Conservation (phyloP, 2,113 vertebrate species). For the Neomonachus schauinslandi region DNA sequence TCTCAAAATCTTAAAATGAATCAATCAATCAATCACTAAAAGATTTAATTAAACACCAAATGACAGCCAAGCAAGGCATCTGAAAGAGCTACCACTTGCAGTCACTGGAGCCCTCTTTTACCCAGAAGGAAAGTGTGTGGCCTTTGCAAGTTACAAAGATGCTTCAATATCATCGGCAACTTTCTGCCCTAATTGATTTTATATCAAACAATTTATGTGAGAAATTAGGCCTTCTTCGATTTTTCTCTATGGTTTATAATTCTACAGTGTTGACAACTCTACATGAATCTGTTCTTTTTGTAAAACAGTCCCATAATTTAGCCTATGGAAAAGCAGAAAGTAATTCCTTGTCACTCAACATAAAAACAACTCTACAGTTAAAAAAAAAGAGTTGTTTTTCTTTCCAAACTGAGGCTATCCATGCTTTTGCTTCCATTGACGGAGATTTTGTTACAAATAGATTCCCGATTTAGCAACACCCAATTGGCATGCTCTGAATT, state of each 20-base stretch:
- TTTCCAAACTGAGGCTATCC: background rate
- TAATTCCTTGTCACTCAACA: slow-evolving; percentile 17
- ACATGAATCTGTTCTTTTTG: background rate
- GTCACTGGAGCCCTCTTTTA: background rate
- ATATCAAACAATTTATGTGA: background rate
- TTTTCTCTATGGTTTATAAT: background rate
- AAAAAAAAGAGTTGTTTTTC: background rate
- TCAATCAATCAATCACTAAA: background rate
- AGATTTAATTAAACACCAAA: background rate
- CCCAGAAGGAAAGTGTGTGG: background rate
- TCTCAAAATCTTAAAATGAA: background rate
- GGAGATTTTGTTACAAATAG: background rate
- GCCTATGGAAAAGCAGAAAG: background rate
- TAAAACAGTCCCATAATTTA: background rate
- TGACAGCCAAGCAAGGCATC: background rate
- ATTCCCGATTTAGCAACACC: background rate
- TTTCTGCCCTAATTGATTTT: background rate
- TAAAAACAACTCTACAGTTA: background rate
- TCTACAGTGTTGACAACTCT: background rate
- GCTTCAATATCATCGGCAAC: background rate
- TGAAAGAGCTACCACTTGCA: background rate
- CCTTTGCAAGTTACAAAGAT: background rate
- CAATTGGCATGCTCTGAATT: background rate
- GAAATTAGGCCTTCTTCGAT: background rate
- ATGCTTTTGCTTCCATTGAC: background rate